phyloP scores from a whole-genome alignment of 2,113 vertebrate genomes.

The Prunella fulvescens region DNA sequence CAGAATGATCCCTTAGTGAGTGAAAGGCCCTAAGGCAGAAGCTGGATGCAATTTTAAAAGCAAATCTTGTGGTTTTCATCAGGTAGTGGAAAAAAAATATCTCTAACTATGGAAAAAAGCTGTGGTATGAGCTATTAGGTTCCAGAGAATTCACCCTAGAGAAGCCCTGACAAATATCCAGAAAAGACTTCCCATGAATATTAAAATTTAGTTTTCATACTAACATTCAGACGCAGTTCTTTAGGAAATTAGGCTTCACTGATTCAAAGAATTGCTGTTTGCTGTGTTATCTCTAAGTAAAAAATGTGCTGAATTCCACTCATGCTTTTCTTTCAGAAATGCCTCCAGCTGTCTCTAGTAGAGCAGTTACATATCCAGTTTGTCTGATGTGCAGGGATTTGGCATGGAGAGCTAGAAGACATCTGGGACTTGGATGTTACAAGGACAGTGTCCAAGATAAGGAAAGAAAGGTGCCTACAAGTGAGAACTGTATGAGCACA shows the following conservation, averaged over 20 bases:
- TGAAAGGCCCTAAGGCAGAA: constrained; percentile 18
- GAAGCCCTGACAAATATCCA: not conserved
- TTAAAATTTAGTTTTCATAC: not conserved
- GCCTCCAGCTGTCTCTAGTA: not conserved
- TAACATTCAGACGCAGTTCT: not conserved
- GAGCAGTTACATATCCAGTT: not conserved
- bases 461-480: not conserved
- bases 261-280: not conserved
- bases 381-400: not conserved
- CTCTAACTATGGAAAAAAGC: constrained; percentile 1
- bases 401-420: not conserved
- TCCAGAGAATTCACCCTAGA: not conserved
- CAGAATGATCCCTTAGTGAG: constrained; percentile 11
- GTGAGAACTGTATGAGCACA: not conserved
- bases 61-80: constrained; percentile 13
- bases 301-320: not conserved
- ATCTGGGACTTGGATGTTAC: not conserved
- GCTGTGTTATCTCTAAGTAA: not conserved
- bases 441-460: not conserved
- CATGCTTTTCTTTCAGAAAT: not conserved
- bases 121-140: not conserved
- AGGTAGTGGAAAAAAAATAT: not conserved
- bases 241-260: not conserved
- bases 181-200: not conserved
- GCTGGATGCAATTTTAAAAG: constrained; percentile 9